Conservation (phyloP, 2,888 invertebrate species). For the Rhingia campestris region DNA sequence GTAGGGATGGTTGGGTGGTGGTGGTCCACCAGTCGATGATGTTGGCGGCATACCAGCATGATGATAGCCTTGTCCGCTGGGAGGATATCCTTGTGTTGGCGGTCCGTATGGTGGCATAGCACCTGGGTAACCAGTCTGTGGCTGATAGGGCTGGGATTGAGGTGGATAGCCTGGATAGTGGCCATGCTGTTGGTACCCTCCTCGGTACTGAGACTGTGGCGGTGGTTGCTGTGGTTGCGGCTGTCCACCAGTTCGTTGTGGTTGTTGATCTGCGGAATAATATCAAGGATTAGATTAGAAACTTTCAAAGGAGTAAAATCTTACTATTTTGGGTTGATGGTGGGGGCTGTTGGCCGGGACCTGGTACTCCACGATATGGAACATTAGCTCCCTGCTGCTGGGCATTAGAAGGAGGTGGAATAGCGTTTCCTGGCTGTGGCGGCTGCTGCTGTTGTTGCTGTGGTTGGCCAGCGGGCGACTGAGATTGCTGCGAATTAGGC, state of each 20-base stretch:
- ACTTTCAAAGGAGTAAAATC: conserved; percentile 24
- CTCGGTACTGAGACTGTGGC: conserved; percentile 84
- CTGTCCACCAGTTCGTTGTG: conserved; percentile 82
- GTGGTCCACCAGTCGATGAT: conserved; percentile 81
- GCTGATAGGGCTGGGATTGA: conserved; percentile 85
- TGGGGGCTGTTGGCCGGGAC: conserved; percentile 76
- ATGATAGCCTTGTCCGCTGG: conserved; percentile 85
- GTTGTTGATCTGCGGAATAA: conserved; percentile 83
- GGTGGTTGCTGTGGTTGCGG: conserved; percentile 85
- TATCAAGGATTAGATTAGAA: conserved; percentile 8
- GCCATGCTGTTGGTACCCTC: conserved; percentile 84
- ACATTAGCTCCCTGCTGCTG: conserved; percentile 75
- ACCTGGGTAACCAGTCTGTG: conserved; percentile 85
- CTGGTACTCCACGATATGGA: conserved; percentile 78
- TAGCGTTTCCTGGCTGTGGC: conserved; percentile 70
- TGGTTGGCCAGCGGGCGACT: conserved; percentile 73
- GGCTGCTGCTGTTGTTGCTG: conserved; percentile 76
- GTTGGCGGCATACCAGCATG: conserved; percentile 83
- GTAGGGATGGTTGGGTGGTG: conserved; percentile 82
- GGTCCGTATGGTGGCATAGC: conserved; percentile 80
- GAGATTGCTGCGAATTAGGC: conserved; percentile 79
- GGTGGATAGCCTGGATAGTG: conserved; percentile 84
- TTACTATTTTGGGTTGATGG: conserved; percentile 76
- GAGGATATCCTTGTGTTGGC: conserved; percentile 84
- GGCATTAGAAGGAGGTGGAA: conserved; percentile 67